Evolutionary conservation across 2,797 vertebrate species (phyloP).

Genomic region (Semaprochilodus insignis): DNA sequence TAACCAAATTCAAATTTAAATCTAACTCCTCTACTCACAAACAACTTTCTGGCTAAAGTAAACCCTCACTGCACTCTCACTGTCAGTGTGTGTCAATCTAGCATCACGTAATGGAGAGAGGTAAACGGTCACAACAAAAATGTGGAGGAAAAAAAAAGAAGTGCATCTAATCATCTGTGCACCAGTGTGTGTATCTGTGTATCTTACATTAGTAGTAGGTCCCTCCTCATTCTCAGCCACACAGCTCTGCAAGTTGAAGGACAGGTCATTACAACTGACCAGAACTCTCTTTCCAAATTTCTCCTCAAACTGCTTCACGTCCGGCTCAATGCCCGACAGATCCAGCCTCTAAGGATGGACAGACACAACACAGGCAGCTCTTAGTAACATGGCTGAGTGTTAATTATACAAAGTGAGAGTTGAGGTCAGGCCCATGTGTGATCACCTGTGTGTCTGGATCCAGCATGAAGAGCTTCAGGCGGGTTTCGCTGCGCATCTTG

Average conservation of each 20-base stretch:
- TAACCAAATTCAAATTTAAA: no score
- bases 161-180: neutral
- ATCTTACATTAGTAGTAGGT: conserved; percentile 91
- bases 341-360: conserved; percentile 87
- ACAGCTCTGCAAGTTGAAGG: conserved; percentile 95
- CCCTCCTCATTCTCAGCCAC: conserved; percentile 95
- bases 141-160: no score
- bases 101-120: no score
- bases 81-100: no score
- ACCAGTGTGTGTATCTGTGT: neutral
- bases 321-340: conserved; percentile 89
- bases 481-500: conserved; percentile 91
- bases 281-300: conserved; percentile 94
- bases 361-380: conserved; percentile 8
- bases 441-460: conserved; percentile 96
- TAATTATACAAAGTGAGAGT: neutral
- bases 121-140: no score
- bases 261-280: conserved; percentile 92
- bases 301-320: conserved; percentile 94
- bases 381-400: neutral
- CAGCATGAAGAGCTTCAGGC: conserved; percentile 92
- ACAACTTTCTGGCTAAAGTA: no score
- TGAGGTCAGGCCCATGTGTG: neutral
- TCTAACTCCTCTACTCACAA: no score
- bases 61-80: no score